phyloP scores from a whole-genome alignment of 2,888 invertebrate genomes.

The Stenolophus ochropezus region DNA sequence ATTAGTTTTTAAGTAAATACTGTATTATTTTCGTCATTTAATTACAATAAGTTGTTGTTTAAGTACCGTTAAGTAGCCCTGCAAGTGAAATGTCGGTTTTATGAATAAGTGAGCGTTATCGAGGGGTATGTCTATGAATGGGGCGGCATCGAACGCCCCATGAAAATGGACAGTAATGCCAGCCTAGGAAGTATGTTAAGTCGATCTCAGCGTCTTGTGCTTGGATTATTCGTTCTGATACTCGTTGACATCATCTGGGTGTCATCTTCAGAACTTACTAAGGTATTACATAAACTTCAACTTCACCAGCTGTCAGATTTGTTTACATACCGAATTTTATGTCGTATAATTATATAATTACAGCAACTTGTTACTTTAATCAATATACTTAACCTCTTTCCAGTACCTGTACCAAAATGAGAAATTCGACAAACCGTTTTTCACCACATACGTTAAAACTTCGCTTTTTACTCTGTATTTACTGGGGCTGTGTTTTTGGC shows the following conservation, averaged over 20 bases:
- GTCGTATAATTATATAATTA: neutral
- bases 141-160: conserved; percentile 55
- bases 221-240: conserved; percentile 90
- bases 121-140: conserved; percentile 63
- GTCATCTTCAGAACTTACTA: conserved; percentile 93
- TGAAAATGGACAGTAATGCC: conserved; percentile 66
- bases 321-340: neutral
- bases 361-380: neutral
- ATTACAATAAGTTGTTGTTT: conserved; percentile 8
- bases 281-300: conserved; percentile 79
- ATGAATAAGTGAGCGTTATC: conserved; percentile 27
- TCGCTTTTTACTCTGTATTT: conserved; percentile 95
- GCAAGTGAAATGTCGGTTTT: neutral
- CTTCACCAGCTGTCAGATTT: neutral
- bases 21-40: conserved; percentile 50
- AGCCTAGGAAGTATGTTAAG: conserved; percentile 74
- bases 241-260: conserved; percentile 98
- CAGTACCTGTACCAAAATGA: conserved; percentile 91
- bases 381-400: conserved; percentile 69
- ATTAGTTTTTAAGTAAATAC: conserved; percentile 56
- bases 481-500: conserved; percentile 90
- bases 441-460: conserved; percentile 95
- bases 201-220: conserved; percentile 83
- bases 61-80: neutral
- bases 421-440: conserved; percentile 94